phyloP scores from a whole-genome alignment of 2,113 vertebrate genomes.

The Sphyrna mokarran region DNA sequence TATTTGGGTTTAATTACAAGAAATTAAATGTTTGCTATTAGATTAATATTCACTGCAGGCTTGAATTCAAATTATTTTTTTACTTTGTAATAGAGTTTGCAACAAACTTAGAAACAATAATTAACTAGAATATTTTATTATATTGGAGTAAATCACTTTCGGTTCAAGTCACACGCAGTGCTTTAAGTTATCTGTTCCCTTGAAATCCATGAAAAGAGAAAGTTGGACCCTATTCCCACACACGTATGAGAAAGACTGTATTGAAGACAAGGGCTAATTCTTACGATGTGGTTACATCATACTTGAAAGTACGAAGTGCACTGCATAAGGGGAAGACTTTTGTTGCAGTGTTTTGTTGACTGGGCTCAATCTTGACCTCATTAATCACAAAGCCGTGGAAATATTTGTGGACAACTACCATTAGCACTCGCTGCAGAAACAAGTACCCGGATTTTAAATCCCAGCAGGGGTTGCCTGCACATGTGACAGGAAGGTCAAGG shows the following conservation, averaged over 20 bases:
- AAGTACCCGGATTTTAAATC: not conserved
- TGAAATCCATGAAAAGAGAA: not conserved
- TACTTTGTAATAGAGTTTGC: not conserved
- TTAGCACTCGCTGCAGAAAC: not conserved
- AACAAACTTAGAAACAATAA: not conserved
- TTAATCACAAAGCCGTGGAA: slow-evolving; percentile 25
- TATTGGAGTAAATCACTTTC: not conserved
- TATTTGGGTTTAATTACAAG: not conserved
- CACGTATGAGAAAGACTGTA: not conserved
- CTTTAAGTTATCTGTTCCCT: not conserved
- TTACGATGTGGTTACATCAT: not conserved
- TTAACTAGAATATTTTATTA: not conserved
- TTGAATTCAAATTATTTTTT: not conserved
- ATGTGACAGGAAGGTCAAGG: not conserved
- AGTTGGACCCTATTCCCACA: slow-evolving; percentile 7
- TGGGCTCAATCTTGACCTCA: not conserved
- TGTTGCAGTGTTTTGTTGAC: not conserved
- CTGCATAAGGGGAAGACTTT: slow-evolving; percentile 25
- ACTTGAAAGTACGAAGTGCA: not conserved
- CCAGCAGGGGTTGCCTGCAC: not conserved
- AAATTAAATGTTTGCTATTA: not conserved
- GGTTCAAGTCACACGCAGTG: not conserved
- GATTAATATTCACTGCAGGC: not conserved
- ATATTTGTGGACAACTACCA: not conserved
- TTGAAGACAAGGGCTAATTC: not conserved